These are phyloP conservation scores for Heliconius hewitsoni DNA, from an alignment of 1,140 invertebrate species.

Conservation along the genomic window DNA sequence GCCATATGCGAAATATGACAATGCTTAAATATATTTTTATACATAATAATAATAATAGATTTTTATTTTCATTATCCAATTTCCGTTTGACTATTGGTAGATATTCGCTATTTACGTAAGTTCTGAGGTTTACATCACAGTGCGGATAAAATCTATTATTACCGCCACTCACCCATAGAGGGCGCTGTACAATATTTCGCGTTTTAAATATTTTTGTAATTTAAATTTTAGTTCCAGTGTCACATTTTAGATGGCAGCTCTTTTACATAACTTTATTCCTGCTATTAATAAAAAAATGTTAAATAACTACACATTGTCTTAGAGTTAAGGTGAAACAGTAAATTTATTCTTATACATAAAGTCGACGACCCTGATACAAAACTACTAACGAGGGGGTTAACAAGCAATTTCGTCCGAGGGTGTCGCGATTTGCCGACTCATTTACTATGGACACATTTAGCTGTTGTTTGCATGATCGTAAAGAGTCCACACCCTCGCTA, in stretches of 20 bases:
- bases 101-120: not conserved
- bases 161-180: conserved; percentile 41
- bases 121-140: not conserved
- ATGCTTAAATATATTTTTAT: no score
- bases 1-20: no score
- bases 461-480: conserved; percentile 72
- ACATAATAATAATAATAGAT: no score
- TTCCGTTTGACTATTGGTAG: not conserved
- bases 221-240: not conserved
- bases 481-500: conserved; percentile 63
- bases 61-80: no score
- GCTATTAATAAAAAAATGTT: not conserved
- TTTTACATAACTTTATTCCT: not conserved
- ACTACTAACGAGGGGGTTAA: conserved; percentile 59
- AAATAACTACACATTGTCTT: conserved; percentile 6
- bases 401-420: conserved; percentile 58
- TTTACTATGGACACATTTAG: conserved; percentile 67
- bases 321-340: not conserved
- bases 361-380: conserved; percentile 15
- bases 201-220: not conserved
- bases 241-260: conserved; percentile 22
- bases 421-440: conserved; percentile 67
- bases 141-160: not conserved
- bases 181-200: conserved; percentile 17
- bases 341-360: conserved; percentile 16